Evolutionary conservation across 2,113 vertebrate species (phyloP).

Genomic region (Rhinolophus sinicus): DNA sequence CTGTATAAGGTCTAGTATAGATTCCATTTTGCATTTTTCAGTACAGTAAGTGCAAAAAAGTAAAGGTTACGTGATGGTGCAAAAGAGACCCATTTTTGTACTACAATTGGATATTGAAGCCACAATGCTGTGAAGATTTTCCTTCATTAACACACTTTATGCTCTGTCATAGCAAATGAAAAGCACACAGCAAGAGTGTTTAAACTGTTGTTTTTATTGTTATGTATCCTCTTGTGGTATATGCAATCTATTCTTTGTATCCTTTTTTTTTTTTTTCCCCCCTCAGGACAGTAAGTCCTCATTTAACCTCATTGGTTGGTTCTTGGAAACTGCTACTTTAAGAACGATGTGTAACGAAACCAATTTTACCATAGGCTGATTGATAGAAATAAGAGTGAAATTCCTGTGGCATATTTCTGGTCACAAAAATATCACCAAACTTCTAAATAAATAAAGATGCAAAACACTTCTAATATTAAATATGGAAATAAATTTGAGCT

Average conservation of each 20-base stretch:
- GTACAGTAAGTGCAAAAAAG: background rate
- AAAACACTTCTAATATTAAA: background rate
- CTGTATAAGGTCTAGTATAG: background rate
- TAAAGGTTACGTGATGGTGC: background rate
- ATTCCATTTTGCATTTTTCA: conserved; percentile 20
- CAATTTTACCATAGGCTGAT: background rate
- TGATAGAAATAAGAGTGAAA: background rate
- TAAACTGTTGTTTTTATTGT: background rate
- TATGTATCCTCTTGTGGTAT: background rate
- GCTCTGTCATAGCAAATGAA: background rate
- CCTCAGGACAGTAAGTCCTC: background rate
- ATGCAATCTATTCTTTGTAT: background rate
- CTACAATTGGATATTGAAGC: background rate
- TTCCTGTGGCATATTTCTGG: background rate
- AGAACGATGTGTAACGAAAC: background rate
- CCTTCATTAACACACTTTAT: background rate
- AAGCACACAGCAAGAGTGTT: background rate
- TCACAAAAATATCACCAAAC: background rate
- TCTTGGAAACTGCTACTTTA: background rate
- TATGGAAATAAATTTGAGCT: background rate
- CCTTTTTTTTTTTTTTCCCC: background rate
- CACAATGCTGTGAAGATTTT: background rate
- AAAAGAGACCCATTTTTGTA: background rate
- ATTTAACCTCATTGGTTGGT: background rate
- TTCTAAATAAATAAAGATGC: background rate